These are phyloP conservation scores for Picus viridis DNA, from an alignment of 2,797 vertebrate species.

Conservation along the genomic window DNA sequence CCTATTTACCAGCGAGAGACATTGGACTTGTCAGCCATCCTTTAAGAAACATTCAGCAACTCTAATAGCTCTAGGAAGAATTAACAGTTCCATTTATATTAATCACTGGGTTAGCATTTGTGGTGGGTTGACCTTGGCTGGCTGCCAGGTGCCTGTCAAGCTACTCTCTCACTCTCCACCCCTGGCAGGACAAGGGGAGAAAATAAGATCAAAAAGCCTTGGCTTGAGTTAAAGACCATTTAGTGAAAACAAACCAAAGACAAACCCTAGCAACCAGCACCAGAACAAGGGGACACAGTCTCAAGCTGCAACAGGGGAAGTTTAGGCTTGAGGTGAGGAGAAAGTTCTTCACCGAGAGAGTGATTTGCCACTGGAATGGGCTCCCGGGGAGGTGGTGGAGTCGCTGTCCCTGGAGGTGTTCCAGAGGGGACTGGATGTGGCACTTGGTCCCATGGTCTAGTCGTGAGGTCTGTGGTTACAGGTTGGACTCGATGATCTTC, in stretches of 20 bases:
- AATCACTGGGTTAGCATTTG: neutral
- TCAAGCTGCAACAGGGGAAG: no score
- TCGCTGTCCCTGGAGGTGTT: no score
- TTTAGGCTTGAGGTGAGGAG: no score
- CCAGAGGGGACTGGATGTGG: no score
- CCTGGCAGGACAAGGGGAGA: neutral
- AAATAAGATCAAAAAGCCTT: neutral
- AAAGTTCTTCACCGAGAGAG: no score
- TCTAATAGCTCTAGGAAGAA: neutral
- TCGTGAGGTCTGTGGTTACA: no score
- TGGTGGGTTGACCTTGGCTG: neutral
- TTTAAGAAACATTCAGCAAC: neutral
- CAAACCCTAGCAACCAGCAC: no score
- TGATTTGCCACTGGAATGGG: no score
- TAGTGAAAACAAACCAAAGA: neutral
- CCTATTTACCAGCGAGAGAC: neutral
- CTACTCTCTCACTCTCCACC: rapidly evolving
- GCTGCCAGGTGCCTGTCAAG: neutral
- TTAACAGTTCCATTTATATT: neutral
- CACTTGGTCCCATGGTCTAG: no score
- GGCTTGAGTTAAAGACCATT: neutral
- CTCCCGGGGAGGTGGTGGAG: no score
- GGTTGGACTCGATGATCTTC: no score
- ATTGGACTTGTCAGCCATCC: neutral
- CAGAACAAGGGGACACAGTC: no score